Percentiles rank a stretch among this genome's conserved stretches.
Conservation (phyloP, 2,888 invertebrate species). For the Pyrrhia umbra region DNA sequence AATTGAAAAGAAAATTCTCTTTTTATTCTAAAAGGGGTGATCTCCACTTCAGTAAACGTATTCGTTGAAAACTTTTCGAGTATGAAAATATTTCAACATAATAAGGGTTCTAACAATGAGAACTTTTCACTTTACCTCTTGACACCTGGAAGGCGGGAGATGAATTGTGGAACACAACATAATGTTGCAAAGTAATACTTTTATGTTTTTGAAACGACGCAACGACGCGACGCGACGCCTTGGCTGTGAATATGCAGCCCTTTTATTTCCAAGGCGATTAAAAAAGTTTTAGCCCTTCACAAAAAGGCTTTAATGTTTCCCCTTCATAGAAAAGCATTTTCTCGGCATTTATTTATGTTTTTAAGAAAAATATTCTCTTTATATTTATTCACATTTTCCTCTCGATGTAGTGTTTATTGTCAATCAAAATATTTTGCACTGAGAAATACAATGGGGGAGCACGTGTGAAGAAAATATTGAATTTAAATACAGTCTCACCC, state of each 20-base stretch:
- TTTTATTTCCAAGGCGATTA: constrained; percentile 78
- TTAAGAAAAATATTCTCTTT: constrained; percentile 44
- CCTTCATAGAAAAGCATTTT: constrained; percentile 61
- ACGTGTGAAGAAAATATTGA: constrained; percentile 61
- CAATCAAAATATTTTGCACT: constrained; percentile 70
- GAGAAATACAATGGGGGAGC: constrained; percentile 57
- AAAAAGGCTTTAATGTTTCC: constrained; percentile 68
- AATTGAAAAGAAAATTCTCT: constrained; percentile 65
- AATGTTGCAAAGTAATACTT: constrained; percentile 63
- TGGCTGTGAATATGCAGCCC: constrained; percentile 66
- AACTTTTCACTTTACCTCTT: constrained; percentile 80
- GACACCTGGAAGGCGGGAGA: constrained; percentile 77
- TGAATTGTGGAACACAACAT: constrained; percentile 75
- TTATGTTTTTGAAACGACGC: constrained; percentile 65
- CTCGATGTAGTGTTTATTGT: constrained; percentile 68
- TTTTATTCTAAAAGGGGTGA: constrained; percentile 59
- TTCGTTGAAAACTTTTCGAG: constrained; percentile 61
- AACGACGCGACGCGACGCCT: constrained; percentile 45
- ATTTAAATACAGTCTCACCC: constrained; percentile 61
- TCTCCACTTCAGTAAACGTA: constrained; percentile 50
- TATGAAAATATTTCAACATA: constrained; percentile 73
- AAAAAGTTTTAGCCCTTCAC: constrained; percentile 76
- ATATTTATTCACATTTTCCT: constrained; percentile 65
- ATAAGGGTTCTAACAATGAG: constrained; percentile 75
- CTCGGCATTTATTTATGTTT: constrained; percentile 54